Percentiles rank a stretch among this genome's conserved stretches.
phyloP scores from a whole-genome alignment of 2,888 invertebrate genomes.

The Drosophila subsilvestris region DNA sequence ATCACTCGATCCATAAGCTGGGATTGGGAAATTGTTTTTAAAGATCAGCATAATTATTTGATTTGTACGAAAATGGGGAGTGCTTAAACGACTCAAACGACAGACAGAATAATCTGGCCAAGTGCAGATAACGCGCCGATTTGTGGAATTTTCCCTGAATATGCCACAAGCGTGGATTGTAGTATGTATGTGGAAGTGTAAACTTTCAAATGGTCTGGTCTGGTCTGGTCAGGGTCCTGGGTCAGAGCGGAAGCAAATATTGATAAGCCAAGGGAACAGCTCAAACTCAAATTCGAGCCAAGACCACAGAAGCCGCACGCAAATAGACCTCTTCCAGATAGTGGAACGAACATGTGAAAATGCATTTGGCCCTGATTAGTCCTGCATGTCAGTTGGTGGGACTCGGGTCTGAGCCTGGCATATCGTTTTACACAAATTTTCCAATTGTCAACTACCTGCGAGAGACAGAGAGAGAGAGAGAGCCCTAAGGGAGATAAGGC shows the following conservation, averaged over 20 bases:
- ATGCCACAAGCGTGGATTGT: conserved; percentile 8
- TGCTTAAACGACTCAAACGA: not conserved
- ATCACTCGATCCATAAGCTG: not conserved
- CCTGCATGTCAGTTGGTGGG: conserved; percentile 20
- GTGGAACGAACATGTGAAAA: conserved; percentile 61
- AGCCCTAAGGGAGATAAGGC: not conserved
- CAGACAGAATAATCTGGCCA: not conserved
- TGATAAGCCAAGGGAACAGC: conserved; percentile 57
- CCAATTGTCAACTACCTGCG: conserved; percentile 77
- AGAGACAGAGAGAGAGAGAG: not conserved
- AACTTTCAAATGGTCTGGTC: conserved; percentile 48
- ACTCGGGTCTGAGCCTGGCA: conserved; percentile 21
- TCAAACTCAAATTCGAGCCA: conserved; percentile 24
- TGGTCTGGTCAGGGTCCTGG: conserved; percentile 1
- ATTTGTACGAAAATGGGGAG: not conserved
- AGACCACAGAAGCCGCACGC: conserved; percentile 52
- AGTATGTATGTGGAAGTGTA: conserved; percentile 40
- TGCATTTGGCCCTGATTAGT: conserved; percentile 53
- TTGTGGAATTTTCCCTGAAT: not conserved
- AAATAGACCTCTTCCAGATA: conserved; percentile 53
- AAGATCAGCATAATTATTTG: not conserved
- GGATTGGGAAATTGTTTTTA: not conserved
- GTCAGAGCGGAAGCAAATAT: conserved; percentile 67
- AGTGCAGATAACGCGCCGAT: not conserved
- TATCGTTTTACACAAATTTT: conserved; percentile 63